Base-by-base conservation (phyloP, 2,113 vertebrate genomes). In the Gymnobelideus leadbeateri region DNA sequence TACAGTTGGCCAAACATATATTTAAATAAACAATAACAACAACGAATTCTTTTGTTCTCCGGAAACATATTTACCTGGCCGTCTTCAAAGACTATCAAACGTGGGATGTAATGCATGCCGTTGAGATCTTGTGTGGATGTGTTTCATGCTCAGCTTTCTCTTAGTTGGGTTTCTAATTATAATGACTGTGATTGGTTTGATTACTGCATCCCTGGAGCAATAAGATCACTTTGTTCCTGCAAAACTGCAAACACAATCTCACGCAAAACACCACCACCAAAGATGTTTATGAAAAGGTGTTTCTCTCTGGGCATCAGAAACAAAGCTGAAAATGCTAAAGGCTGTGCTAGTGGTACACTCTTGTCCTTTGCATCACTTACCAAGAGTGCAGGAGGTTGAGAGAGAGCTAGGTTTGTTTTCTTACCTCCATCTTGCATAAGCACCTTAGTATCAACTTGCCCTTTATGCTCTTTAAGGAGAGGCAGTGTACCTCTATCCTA, bases 131-230 rank as follows among this genome's bases (percentile, higher is more conserved):
- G 94, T 61, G 93, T 53, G 94, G 94, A 92, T 84, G 89, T 92
- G 95, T 94, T 97, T 97, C 94, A 94, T 96, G 94, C 89, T 95
- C 57, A 90, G 94, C 90, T 55, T 95, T 96, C 89, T 54, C 93
- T 97, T 93, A 94, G 92, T 96, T 95, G 94, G 93, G 94, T 91
- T 96, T 96, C 95, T 96, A 96, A 97, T 97, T 97, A 97, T 96
- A 97, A 95, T 97, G 94, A 95, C 96, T 61, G 51, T 91, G 96
- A 96, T 97, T 97, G 97, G 92, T 91, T 97, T 98, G 97, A 97
- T 97, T 97, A 97, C 97, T 97, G 91, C 91, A 77, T 96, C 95
- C 57, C 89, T 89, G 49, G 93, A 97, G 96, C 94, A 96, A 94
- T 95, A 49, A 52, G 23, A 91, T 51, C 92, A 68, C 93, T 94